Evolutionary conservation across 2,113 vertebrate species (phyloP), one percentile per base, ranked within the genome.

Genomic region (Grallaria varia): DNA sequence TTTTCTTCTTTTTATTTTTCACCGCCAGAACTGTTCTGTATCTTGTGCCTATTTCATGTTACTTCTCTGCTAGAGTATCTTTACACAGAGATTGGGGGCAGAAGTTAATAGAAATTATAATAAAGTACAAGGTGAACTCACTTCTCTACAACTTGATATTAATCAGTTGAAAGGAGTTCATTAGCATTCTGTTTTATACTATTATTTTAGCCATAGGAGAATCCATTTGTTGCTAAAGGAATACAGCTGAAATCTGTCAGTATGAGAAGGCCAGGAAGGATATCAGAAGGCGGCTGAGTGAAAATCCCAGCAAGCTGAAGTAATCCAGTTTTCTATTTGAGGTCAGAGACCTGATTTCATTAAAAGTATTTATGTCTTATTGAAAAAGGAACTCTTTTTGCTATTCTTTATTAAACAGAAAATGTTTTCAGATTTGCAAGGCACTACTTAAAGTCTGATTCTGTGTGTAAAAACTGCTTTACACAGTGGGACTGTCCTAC

Each of bases 51-150:
- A 28, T 92, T 95, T 93, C 44, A 31, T 5, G 6, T 60, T 63
- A 44, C 22, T 79, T 78, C 42, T 77, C 50, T 47, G 10, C 52
- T 88, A 31, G 40, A 80, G 60, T 58, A 74, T 66, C 67, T 86
- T 84, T 59, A 47, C 20, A 21, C 18, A 60, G 60, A 79, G n/a
- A 69, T 27, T 73, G 45, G 42, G 77, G 68, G 55, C 85, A 88
- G 76, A 88, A 97, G 64, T 90, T 90, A 90, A 92, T 75, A 81
- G 76, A 89, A 80, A 90, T 90, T 86, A 47, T 91, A 68, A 66
- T 60, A 91, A 75, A 81, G 52, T 77, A 84, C 42, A 85, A 95
- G 42, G 67, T 86, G 68, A 92, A 87, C 45, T 84, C 72, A 60
- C n/a, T 49, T 84, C 52, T 71, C 68, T 76, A 60, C 47, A 84